Evolutionary conservation across 2,888 invertebrate species (phyloP).

Genomic region (Gisinianus flammeolus): DNA sequence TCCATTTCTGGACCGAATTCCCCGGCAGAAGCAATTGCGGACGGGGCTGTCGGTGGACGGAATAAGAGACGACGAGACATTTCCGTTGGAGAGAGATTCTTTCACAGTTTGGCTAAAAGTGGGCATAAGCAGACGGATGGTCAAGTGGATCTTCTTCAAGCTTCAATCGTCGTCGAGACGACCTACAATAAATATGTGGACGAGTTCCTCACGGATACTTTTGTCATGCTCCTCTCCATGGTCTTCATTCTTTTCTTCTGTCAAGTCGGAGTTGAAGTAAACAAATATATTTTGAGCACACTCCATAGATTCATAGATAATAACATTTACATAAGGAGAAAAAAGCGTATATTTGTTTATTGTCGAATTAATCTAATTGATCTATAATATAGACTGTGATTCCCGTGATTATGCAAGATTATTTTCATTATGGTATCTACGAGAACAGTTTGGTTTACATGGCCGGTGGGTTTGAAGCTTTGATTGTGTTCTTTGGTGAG

Average conservation of each 20-base stretch:
- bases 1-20: slow-evolving; percentile 29
- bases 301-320: neutral
- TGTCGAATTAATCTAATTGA: neutral
- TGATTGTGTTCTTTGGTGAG: slow-evolving; percentile 60
- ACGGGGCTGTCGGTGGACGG: slow-evolving; percentile 13
- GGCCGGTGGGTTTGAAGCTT: slow-evolving; percentile 62
- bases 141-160: slow-evolving; percentile 46
- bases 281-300: neutral
- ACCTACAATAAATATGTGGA: slow-evolving; percentile 42
- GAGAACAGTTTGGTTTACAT: slow-evolving; percentile 63
- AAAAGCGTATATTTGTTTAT: neutral
- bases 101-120: slow-evolving; percentile 50
- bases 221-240: slow-evolving; percentile 62
- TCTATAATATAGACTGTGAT: slow-evolving; percentile 61
- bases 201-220: slow-evolving; percentile 62
- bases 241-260: slow-evolving; percentile 63
- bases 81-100: slow-evolving; percentile 51
- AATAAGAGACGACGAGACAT: slow-evolving; percentile 16
- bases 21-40: slow-evolving; percentile 9
- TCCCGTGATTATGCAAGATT: slow-evolving; percentile 61
- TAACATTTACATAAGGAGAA: neutral
- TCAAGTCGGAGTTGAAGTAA: slow-evolving; percentile 63
- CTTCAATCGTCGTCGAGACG: slow-evolving; percentile 40
- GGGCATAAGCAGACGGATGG: slow-evolving; percentile 45
- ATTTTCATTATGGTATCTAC: slow-evolving; percentile 62